Evolutionary conservation across 2,113 vertebrate species (phyloP), one percentile per base, ranked within the genome.

Genomic region (Oxygymnocypris stewartii): DNA sequence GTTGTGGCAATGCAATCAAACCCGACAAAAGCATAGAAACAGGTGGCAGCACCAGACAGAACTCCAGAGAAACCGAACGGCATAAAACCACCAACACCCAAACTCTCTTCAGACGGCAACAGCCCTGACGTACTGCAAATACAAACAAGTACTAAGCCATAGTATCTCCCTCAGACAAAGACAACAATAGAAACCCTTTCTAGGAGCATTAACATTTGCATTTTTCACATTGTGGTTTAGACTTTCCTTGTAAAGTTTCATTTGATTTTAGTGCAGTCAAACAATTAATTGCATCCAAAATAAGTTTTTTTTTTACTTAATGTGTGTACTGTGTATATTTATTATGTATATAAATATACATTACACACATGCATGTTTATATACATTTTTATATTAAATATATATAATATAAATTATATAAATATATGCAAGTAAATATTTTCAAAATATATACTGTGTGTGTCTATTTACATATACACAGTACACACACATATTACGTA

Each of bases 1-100:
- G 98, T 98, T 14, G 98, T 99, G 78, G 98, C 97, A 1, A 99
- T 99, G 92, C 98, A 99, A 93, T 99, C 98, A 85, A 99, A 99
- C 23, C 98, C 98, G 51, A 99, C 96, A 0, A 99, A 99, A 85
- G 97, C 98, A 42, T 99, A 99, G 92, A 99, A 99, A 87, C 98
- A 99, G 0, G 97, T 99, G 1, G 98, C 98, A 25, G 98, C 98
- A 13, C 98, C 98, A 0, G 98, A 97, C 2, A 99, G 94, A 61
- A 99, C 96, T 16, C 98, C 98, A 0, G 92, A 89, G 86, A 96
- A 92, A 2, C 97, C 98, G 14, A 97, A 99, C 2, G 98, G 98
- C 97, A 98, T 96, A 91, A 99, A 99, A 0, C 98, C 98, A 2
- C 98, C 97, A 1, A 20, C 7, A 0, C 97, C 97, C 0, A 95